Evolutionary conservation across 1,140 invertebrate genomes (phyloP), one percentile per base, ranked within the genome.

Genomic region (Medauroidea extradentata): DNA sequence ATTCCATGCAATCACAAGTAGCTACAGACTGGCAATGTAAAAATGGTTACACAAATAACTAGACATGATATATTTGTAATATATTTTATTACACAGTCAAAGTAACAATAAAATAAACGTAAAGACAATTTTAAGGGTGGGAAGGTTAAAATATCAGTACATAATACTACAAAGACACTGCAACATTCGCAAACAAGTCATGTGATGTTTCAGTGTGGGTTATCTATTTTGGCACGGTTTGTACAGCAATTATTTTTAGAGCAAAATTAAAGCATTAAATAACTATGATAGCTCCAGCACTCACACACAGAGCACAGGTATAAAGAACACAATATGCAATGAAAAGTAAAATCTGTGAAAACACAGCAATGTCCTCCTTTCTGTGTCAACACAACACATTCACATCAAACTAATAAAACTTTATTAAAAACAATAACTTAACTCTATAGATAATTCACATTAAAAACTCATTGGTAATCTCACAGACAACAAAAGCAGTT

Each of bases 61-160:
- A 50, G 21, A 23, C 48, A 24, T 11, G 8, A 7, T 14, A 46
- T 46, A 50, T 53, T 46, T 60, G 43, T 54, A 39, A 60, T 43
- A 38, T 53, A 53, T 51, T 60, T 60, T 60, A 60, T 60, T 60
- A 60, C 51, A 60, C 58, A 54, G 54, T 60, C 42, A 54, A 34
- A 51, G 18, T 49, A 57, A 48, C 24, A 48, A 46, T 41, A 38
- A 56, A 53, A 46, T 58, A 3, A 60, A 60, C 24, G 34, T 21
- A 53, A 43, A 53, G 43, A 53, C 58, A 60, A 60, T 43, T 53
- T 46, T 19, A 46, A 51, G 49, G 44, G 50, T 21, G 27, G 29
- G 43, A 53, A 29, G 52, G 52, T 19, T 46, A 25, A 25, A 25
- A 25, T 46, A 21, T 46, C 44, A 46, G 44, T 25, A 57, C 16